A percentile compares a stretch with the other conserved stretches of the same genome.
These are phyloP conservation scores for Hydrotaea cyrtoneurina DNA, from an alignment of 2,888 invertebrate genomes.

Conservation along the genomic window DNA sequence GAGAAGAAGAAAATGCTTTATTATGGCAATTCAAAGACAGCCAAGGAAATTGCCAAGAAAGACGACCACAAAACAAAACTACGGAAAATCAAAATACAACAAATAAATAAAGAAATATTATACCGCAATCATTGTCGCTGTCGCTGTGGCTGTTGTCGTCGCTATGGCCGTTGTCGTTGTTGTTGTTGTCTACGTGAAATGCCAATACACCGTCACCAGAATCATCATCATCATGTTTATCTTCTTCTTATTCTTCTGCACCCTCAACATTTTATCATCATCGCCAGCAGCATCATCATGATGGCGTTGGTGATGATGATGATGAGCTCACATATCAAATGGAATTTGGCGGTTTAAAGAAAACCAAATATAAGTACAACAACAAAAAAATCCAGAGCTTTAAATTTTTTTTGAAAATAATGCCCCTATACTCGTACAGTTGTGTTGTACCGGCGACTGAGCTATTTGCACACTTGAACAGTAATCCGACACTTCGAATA, in stretches of 20 bases:
- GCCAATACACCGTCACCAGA: neutral
- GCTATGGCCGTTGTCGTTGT: too few species aligned
- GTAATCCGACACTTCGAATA: neutral
- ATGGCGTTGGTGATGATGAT: too few species aligned
- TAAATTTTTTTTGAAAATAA: neutral
- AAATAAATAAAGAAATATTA: constrained; percentile 61
- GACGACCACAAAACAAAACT: constrained; percentile 37
- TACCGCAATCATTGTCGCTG: neutral
- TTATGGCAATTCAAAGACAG: constrained; percentile 25
- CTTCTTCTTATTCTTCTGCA: constrained; percentile 45
- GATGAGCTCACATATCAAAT: neutral
- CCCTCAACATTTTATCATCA: neutral
- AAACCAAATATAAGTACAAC: neutral
- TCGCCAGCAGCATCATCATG: neutral
- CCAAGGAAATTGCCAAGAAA: constrained; percentile 43
- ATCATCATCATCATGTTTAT: neutral
- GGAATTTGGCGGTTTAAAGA: neutral
- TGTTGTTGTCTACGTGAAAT: constrained; percentile 4
- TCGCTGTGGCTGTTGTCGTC: neutral
- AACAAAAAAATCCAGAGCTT: too few species aligned
- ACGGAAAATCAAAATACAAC: constrained; percentile 66
- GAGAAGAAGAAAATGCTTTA: constrained; percentile 13
- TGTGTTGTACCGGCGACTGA: neutral
- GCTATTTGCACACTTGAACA: neutral
- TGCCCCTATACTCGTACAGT: neutral